Percentiles rank a stretch among this genome's conserved stretches.
Evolutionary conservation across 2,113 vertebrate genomes (phyloP).

Genomic region (Nibea coibor): DNA sequence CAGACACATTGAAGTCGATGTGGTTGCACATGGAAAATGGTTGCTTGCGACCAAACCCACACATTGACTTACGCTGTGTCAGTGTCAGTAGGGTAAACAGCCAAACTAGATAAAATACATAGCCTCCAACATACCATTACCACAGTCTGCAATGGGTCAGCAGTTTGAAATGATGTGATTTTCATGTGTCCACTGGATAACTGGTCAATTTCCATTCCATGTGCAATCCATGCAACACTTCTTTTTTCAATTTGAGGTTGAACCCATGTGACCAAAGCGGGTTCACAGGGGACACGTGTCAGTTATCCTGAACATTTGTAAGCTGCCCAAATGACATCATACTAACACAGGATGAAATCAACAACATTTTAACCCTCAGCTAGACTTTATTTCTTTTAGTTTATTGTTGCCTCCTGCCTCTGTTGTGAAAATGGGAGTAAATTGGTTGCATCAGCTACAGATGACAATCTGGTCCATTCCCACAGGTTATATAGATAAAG

Average conservation of each 20-base stretch:
- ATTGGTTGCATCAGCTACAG: constrained; percentile 1
- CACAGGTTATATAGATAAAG: not conserved
- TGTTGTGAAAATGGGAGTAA: not conserved
- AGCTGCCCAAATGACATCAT: not conserved
- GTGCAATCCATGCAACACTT: constrained; percentile 8
- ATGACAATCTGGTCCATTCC: constrained; percentile 10
- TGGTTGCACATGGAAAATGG: not conserved
- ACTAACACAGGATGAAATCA: too few relatives aligned
- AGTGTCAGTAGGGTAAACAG: not conserved
- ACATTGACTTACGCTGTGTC: not conserved
- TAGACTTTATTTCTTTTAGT: not conserved
- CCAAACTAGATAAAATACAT: not conserved
- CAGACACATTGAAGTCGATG: not conserved
- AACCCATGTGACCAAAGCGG: not conserved
- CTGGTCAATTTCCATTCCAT: constrained; percentile 35
- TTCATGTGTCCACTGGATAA: constrained; percentile 32
- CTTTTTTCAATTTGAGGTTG: not conserved
- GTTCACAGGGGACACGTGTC: not conserved
- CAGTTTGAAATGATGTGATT: constrained; percentile 26
- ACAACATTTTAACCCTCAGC: not conserved
- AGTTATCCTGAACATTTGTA: not conserved
- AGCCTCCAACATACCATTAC: constrained; percentile 3
- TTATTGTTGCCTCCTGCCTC: not conserved
- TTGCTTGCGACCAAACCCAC: not conserved
- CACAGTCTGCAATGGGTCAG: constrained; percentile 14